Conservation (phyloP, 2,888 invertebrate species). For the Tolmerus cingulatus region DNA sequence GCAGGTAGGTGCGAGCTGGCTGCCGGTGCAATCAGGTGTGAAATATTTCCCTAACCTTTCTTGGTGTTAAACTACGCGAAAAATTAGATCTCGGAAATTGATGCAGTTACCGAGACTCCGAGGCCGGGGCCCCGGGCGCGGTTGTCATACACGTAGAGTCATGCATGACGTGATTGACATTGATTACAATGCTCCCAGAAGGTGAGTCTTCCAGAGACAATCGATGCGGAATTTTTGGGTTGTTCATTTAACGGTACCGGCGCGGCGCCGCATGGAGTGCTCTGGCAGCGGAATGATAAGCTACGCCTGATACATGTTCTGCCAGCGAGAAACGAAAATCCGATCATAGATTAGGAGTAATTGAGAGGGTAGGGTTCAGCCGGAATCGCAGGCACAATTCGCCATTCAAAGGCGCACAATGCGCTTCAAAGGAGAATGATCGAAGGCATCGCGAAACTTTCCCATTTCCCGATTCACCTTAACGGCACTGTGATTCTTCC, state of each 20-base stretch:
- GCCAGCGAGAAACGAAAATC: constrained; percentile 29
- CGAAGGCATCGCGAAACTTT: neutral
- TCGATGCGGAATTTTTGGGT: constrained; percentile 14
- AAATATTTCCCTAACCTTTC: constrained; percentile 30
- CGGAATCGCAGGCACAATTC: neutral
- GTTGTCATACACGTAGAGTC: constrained; percentile 29
- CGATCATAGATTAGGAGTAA: constrained; percentile 21
- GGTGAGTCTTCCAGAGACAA: constrained; percentile 8
- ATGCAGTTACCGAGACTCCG: constrained; percentile 24
- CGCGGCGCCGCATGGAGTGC: neutral
- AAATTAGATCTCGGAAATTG: constrained; percentile 39
- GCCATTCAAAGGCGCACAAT: neutral
- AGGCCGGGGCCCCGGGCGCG: neutral
- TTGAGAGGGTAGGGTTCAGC: constrained; percentile 16
- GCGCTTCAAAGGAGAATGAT: neutral
- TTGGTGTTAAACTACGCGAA: constrained; percentile 40
- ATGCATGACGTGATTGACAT: constrained; percentile 42
- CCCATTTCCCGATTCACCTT: constrained; percentile 11
- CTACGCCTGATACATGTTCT: constrained; percentile 1
- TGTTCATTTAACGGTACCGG: constrained; percentile 35
- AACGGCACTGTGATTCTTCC: neutral
- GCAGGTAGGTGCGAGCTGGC: neutral
- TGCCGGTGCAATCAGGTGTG: constrained; percentile 39
- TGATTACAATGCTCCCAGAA: constrained; percentile 26
- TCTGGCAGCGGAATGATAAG: constrained; percentile 16